These are phyloP conservation scores for Eriosoma lanigerum DNA, from an alignment of 1,140 invertebrate species.

Conservation along the genomic window DNA sequence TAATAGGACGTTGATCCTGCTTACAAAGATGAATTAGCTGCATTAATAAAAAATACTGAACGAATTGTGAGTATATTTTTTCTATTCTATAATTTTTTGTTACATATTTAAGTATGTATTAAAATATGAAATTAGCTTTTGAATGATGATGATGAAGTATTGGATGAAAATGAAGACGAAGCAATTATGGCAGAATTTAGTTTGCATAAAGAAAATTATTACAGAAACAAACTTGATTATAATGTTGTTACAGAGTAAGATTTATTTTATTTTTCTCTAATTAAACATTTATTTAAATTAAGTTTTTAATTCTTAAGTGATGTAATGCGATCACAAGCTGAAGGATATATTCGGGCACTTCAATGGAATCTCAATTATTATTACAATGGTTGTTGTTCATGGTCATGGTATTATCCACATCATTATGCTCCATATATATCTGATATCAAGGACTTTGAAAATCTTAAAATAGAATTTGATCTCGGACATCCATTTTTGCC, in stretches of 20 bases:
- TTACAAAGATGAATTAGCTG: constrained; percentile 60
- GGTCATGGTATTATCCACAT: constrained; percentile 97
- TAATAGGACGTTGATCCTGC: constrained; percentile 15
- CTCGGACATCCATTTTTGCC: constrained; percentile 87
- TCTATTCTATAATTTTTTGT: background rate
- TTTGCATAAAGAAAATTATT: constrained; percentile 87
- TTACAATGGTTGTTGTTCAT: constrained; percentile 92
- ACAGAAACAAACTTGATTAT: constrained; percentile 85
- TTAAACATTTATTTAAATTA: constrained; percentile 10
- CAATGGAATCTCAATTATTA: constrained; percentile 98
- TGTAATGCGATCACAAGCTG: constrained; percentile 76
- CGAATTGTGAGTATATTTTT: constrained; percentile 61
- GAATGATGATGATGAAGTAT: constrained; percentile 55
- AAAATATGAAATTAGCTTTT: constrained; percentile 20
- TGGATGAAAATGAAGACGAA: constrained; percentile 57
- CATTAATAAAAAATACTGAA: constrained; percentile 64
- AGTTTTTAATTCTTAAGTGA: constrained; percentile 64
- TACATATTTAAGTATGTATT: background rate
- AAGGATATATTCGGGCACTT: constrained; percentile 86
- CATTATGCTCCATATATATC: constrained; percentile 96
- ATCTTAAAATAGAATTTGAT: constrained; percentile 76
- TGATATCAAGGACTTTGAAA: constrained; percentile 81
- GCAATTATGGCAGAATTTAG: constrained; percentile 74
- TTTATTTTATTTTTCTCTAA: constrained; percentile 21
- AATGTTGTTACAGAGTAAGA: constrained; percentile 62